These are phyloP conservation scores for Amyelois transitella DNA, from an alignment of 1,140 invertebrate genomes.

Conservation along the genomic window DNA sequence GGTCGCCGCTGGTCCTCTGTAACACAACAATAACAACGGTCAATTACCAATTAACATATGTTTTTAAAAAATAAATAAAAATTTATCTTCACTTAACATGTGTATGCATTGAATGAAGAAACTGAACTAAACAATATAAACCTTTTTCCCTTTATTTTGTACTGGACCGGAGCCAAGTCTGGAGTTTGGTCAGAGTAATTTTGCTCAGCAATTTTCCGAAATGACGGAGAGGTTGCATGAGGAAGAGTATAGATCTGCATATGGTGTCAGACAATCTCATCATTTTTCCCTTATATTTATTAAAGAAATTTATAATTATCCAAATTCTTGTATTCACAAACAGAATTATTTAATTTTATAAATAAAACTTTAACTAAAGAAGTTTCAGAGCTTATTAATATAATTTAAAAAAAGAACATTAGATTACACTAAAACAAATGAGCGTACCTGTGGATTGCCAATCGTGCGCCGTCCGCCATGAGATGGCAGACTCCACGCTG, in stretches of 20 bases:
- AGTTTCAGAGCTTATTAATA: no score
- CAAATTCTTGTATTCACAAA: no score
- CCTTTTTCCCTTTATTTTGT: constrained; percentile 50
- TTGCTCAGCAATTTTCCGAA: constrained; percentile 47
- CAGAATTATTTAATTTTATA: no score
- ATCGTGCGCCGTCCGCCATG: constrained; percentile 63
- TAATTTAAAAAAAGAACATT: background rate
- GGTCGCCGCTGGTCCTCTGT: constrained; percentile 78
- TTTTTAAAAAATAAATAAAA: background rate
- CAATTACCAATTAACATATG: background rate
- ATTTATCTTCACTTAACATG: no score
- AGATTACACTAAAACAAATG: no score
- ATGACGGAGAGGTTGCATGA: constrained; percentile 52
- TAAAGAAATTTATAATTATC: no score
- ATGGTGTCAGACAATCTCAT: constrained; percentile 19
- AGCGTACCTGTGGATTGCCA: constrained; percentile 58
- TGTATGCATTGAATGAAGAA: no score
- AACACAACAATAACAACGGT: constrained; percentile 12
- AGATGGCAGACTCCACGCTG: constrained; percentile 62
- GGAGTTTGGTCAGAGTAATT: constrained; percentile 37
- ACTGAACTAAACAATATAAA: no score
- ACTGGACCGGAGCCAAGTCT: constrained; percentile 38
- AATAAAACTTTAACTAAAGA: no score
- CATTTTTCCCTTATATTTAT: no score
- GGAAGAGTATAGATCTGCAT: constrained; percentile 22